Evolutionary conservation across 2,888 invertebrate species (phyloP).

Genomic region (Acanthoscelides obtectus): DNA sequence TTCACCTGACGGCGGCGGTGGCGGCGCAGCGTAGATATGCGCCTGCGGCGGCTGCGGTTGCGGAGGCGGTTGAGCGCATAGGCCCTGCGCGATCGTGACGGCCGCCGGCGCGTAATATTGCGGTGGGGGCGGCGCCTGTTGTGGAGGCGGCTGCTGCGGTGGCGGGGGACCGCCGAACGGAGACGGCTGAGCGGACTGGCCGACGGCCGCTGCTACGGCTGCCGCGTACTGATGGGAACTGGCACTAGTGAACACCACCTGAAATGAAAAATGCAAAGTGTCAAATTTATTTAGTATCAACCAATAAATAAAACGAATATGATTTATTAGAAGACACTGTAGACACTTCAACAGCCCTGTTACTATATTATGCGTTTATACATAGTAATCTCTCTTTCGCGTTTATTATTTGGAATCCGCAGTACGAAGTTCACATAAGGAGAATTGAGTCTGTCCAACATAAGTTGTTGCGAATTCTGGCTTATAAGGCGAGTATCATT

Average conservation of each 20-base stretch:
- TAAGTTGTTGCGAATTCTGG: too few species aligned
- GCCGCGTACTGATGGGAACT: constrained; percentile 29
- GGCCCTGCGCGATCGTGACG: constrained; percentile 25
- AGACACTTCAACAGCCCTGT: too few species aligned
- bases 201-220: constrained; percentile 35
- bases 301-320: too few species aligned
- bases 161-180: constrained; percentile 25
- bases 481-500: too few species aligned
- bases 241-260: constrained; percentile 28
- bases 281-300: too few species aligned
- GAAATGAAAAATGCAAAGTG: constrained; percentile 1
- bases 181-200: constrained; percentile 23
- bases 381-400: too few species aligned
- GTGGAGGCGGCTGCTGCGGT: constrained; percentile 23
- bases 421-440: too few species aligned
- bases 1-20: constrained; percentile 12
- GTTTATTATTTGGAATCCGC: too few species aligned
- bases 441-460: too few species aligned
- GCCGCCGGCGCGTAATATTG: constrained; percentile 29
- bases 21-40: constrained; percentile 29
- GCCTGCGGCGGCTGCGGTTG: constrained; percentile 8
- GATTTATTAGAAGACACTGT: too few species aligned
- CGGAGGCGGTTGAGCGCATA: constrained; percentile 16
- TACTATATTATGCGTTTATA: too few species aligned
- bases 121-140: constrained; percentile 24